phyloP scores from a whole-genome alignment of 2,888 invertebrate genomes.

The Halocaridina rubra region DNA sequence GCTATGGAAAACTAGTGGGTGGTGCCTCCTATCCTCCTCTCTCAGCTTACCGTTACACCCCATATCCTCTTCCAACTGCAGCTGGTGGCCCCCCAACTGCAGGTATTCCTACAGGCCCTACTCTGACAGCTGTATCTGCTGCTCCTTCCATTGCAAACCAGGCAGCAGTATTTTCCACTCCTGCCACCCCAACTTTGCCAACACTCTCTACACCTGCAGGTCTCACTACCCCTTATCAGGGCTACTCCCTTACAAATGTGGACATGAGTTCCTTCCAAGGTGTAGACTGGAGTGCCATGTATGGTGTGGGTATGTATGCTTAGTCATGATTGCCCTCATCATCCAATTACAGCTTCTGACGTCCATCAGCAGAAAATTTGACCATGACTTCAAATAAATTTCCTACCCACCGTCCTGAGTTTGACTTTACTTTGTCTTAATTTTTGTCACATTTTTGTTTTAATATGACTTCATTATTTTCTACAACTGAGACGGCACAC shows the following conservation, averaged over 20 bases:
- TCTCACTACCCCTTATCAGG: constrained; percentile 69
- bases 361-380: constrained; percentile 24
- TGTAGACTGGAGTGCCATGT: constrained; percentile 86
- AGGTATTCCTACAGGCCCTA: constrained; percentile 6
- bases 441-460: neutral
- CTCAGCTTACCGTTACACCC: constrained; percentile 75
- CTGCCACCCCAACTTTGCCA: constrained; percentile 50
- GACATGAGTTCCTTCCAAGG: constrained; percentile 94
- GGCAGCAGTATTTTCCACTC: constrained; percentile 39
- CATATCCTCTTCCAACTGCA: constrained; percentile 72
- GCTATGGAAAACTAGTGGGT: constrained; percentile 62
- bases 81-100: constrained; percentile 33
- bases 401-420: constrained; percentile 30
- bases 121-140: constrained; percentile 50
- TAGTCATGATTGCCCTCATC: constrained; percentile 69
- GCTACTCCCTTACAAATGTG: constrained; percentile 86
- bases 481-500: constrained; percentile 3
- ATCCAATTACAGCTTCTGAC: no score
- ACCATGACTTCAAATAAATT: constrained; percentile 22
- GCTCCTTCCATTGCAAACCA: constrained; percentile 45
- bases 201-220: constrained; percentile 50
- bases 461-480: neutral
- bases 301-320: constrained; percentile 93
- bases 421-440: neutral
- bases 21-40: constrained; percentile 72